Percentiles rank a stretch among this genome's conserved stretches.
These are phyloP conservation scores for Corythaeola cristata DNA, from an alignment of 2,113 vertebrate genomes.

Conservation along the genomic window DNA sequence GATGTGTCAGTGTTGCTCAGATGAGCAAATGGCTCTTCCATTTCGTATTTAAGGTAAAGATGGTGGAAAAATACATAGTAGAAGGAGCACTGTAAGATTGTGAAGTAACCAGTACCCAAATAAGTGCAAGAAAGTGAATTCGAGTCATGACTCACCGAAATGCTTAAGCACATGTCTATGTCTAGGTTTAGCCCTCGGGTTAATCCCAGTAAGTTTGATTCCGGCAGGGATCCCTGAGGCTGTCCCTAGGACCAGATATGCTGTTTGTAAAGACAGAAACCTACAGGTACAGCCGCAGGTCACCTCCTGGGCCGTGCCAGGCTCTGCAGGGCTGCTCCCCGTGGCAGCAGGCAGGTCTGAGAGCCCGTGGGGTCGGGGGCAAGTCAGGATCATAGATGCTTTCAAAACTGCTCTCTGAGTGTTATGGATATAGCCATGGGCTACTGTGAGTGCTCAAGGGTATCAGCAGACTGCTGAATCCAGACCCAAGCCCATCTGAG, in stretches of 20 bases:
- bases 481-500: background rate
- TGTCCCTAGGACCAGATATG: rapidly evolving
- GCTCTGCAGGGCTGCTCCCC: background rate
- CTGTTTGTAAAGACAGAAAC: background rate
- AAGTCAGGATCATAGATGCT: rapidly evolving
- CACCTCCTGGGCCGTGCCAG: background rate
- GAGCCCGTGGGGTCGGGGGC: background rate
- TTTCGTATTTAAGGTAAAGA: background rate
- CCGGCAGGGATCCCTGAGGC: background rate
- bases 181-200: background rate
- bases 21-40: background rate
- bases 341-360: rapidly evolving
- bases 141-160: rapidly evolving
- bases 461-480: background rate
- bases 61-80: rapidly evolving
- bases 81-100: background rate
- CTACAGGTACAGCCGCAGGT: too few species aligned
- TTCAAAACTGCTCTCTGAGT: background rate
- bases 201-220: background rate
- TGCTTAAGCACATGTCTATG: rapidly evolving
- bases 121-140: background rate
- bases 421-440: rapidly evolving
- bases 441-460: background rate
- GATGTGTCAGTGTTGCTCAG: background rate
- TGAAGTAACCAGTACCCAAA: background rate